Conservation (phyloP, 2,113 vertebrate species). For the Strix aluco region DNA sequence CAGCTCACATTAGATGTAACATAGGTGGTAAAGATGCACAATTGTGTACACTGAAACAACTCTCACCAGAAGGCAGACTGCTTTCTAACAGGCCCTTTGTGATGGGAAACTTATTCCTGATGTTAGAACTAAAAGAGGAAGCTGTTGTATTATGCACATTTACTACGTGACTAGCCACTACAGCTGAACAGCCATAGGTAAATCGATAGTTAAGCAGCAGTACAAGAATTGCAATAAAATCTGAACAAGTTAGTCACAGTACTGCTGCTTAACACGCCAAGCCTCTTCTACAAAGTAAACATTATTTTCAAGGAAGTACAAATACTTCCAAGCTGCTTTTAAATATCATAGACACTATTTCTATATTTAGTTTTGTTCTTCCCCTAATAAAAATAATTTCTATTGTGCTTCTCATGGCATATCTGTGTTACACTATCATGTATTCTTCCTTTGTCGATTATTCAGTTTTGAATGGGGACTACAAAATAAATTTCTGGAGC, state of each 20-base stretch:
- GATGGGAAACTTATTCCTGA: not conserved
- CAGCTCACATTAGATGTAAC: not conserved
- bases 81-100: not conserved
- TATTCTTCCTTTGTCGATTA: not conserved
- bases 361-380: conserved; percentile 13
- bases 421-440: conserved; percentile 7
- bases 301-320: not conserved
- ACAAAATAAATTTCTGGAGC: conserved; percentile 35
- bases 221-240: not conserved
- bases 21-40: not conserved
- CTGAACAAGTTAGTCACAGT: not conserved
- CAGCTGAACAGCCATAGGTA: not conserved
- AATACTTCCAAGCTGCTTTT: not conserved
- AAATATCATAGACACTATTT: not conserved
- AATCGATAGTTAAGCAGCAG: not conserved
- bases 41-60: not conserved
- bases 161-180: not conserved
- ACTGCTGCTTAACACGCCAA: not conserved
- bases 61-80: not conserved
- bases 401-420: conserved; percentile 61
- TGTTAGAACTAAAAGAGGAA: not conserved
- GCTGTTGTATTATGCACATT: not conserved
- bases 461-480: not conserved
- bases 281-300: not conserved
- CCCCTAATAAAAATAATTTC: not conserved